Evolutionary conservation across 2,797 vertebrate species (phyloP), one percentile per base, ranked within the genome.

Genomic region (Muraenolepis orangiensis): DNA sequence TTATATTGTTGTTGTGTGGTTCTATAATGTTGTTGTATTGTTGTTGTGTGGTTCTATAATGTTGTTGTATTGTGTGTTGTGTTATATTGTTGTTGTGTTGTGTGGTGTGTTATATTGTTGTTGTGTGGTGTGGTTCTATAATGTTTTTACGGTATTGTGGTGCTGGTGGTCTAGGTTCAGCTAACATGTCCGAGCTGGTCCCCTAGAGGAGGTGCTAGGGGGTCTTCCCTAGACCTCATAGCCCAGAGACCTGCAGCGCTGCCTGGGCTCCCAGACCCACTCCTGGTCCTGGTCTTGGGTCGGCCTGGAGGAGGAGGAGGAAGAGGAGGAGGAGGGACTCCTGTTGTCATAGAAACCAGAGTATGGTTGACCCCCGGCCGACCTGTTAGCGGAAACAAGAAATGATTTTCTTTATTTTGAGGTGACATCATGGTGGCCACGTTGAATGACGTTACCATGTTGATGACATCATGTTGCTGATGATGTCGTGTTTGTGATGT

Each of bases 351-450:
- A 77, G 74, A 88, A 57, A 68, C 87, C 86, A 0, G 87, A 86
- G 78, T 86, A 89, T 66, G 90, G 79, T 73, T 86, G 93, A 66
- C 88, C 87, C 72, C 87, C 91, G 0, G 89, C 88, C 11, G 92
- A 92, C 84, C 93, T 93, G 80, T 1, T 30, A 42, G 32, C 23
- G 18, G 42, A 14, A 51, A 66, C 66, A 40, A n/a, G 28, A 18
- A 66, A 51, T 6, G 4, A n/a, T n/a, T n/a, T n/a, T n/a, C n/a
- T n/a, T n/a, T n/a, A 57, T n/a, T 6, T 18, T 7, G 46, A 57
- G 6, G 8, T 42, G 42, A 10, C 20, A 30, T 10, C 26, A 29
- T 66, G 10, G 64, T 66, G 64, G 23, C n/a, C 10, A 51, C 20
- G 42, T 51, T 18, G 42, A 51, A 20, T 51, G 42, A 51, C 26